Conservation (phyloP, 2,113 vertebrate species). For the Lonchura striata region DNA sequence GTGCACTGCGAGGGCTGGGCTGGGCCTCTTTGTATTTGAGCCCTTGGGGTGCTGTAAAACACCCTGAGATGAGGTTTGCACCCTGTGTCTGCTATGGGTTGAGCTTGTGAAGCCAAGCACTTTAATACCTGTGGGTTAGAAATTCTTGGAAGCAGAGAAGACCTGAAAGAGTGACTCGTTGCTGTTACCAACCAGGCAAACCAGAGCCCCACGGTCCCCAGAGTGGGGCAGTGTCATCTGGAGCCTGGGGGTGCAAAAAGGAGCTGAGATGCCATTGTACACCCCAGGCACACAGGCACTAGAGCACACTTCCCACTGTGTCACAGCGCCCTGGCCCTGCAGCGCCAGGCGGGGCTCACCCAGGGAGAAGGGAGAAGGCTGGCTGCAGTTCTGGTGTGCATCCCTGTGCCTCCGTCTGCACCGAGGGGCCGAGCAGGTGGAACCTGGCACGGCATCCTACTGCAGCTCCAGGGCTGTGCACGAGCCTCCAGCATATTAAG, state of each 20-base stretch:
- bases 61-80: neutral
- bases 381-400: fast-evolving
- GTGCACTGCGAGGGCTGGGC: neutral
- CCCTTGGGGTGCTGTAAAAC: fast-evolving
- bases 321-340: neutral
- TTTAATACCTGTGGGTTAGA: neutral
- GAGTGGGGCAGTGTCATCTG: neutral
- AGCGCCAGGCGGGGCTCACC: fast-evolving
- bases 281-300: neutral
- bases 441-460: neutral
- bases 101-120: neutral
- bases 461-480: neutral
- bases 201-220: fast-evolving
- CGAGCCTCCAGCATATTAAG: slow-evolving; percentile 41
- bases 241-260: neutral
- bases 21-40: neutral
- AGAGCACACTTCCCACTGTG: fast-evolving
- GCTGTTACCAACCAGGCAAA: neutral
- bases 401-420: neutral
- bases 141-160: neutral
- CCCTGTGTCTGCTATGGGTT: fast-evolving
- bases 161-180: neutral
- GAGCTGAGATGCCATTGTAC: neutral
- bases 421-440: neutral
- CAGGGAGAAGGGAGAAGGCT: neutral